These are phyloP conservation scores for Amiota communis DNA, from an alignment of 2,888 invertebrate genomes.

Conservation along the genomic window DNA sequence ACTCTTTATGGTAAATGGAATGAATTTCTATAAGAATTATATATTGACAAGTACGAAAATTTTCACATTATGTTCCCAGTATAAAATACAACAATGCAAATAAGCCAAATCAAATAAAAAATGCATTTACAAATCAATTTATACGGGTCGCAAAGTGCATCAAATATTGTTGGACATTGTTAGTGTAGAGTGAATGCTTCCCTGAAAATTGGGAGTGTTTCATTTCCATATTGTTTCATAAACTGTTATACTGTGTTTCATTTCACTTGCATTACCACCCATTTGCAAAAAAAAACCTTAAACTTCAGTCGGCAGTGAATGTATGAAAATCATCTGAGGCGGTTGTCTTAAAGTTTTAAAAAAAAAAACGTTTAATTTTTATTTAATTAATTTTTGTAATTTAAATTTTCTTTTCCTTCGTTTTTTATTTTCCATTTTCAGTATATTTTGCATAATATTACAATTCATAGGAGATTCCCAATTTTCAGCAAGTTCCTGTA, in stretches of 20 bases:
- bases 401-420: too few relatives aligned
- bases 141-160: not conserved
- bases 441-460: too few relatives aligned
- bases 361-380: too few relatives aligned
- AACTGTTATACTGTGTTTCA: constrained; percentile 19
- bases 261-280: not conserved
- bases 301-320: not conserved
- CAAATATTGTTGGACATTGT: not conserved
- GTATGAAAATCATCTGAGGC: not conserved
- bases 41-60: not conserved
- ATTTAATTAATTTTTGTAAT: too few relatives aligned
- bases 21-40: not conserved
- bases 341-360: not conserved
- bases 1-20: not conserved
- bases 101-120: constrained; percentile 14
- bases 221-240: constrained; percentile 7
- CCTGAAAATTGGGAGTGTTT: not conserved
- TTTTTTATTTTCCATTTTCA: too few relatives aligned
- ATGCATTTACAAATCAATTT: constrained; percentile 17
- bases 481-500: too few relatives aligned
- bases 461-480: too few relatives aligned
- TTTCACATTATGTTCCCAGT: not conserved
- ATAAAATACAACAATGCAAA: constrained; percentile 7
- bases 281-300: not conserved
- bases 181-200: too few relatives aligned